phyloP scores from a whole-genome alignment of 1,140 invertebrate species.

The Arctopsyche grandis region DNA sequence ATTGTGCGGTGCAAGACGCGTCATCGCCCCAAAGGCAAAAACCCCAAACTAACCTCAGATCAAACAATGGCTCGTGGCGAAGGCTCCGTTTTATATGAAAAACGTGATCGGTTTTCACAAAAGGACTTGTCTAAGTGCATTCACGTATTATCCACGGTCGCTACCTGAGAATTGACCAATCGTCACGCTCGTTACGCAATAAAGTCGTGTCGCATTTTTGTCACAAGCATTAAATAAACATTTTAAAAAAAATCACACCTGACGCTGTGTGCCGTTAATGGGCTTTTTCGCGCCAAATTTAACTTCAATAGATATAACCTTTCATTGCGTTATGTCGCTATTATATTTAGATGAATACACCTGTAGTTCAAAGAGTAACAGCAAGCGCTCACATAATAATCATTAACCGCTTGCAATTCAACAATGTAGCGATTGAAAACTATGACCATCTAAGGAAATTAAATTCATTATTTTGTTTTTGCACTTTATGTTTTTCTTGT shows the following conservation, averaged over 20 bases:
- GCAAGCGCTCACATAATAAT: too few relatives aligned
- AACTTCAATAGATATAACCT: too few relatives aligned
- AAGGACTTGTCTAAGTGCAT: conserved; percentile 34
- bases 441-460: conserved; percentile 6
- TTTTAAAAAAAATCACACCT: too few relatives aligned
- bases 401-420: not conserved
- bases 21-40: conserved; percentile 3
- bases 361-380: too few relatives aligned
- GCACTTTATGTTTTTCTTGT: not conserved
- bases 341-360: too few relatives aligned
- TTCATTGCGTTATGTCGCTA: too few relatives aligned
- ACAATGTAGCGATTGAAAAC: not conserved
- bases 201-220: too few relatives aligned
- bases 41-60: conserved; percentile 27
- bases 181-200: not conserved
- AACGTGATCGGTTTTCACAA: conserved; percentile 37
- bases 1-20: conserved; percentile 15
- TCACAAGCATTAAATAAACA: too few relatives aligned
- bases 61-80: conserved; percentile 29
- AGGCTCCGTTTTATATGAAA: conserved; percentile 33
- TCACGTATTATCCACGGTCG: conserved; percentile 28
- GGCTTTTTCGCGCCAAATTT: too few relatives aligned
- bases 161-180: not conserved
- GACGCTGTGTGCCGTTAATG: too few relatives aligned
- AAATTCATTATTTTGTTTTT: not conserved